Evolutionary conservation across 37 sponge, comb jelly and placozoan genomes (phyloP).

Genomic region (Spongilla lacustris): DNA sequence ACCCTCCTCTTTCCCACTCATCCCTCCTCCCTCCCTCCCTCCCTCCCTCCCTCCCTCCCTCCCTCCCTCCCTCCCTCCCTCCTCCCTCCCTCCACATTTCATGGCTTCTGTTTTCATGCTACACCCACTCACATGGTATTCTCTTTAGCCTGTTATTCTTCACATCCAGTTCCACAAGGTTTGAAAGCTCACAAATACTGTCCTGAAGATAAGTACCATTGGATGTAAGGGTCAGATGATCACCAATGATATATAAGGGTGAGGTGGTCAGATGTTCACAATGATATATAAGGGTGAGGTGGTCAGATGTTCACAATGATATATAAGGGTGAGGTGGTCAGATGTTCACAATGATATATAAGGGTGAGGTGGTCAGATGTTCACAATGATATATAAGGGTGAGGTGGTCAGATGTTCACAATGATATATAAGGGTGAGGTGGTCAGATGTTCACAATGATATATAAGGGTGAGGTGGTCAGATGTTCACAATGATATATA

Average conservation of each 20-base stretch:
- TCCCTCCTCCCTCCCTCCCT: background rate
- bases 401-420: background rate
- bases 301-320: background rate
- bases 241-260: too few species aligned
- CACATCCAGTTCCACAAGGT: constrained; percentile 67
- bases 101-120: background rate
- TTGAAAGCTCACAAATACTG: constrained; percentile 39
- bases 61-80: background rate
- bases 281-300: background rate
- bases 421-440: background rate
- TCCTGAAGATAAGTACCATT: constrained; percentile 15
- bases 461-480: background rate
- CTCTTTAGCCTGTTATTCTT: constrained; percentile 67
- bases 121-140: constrained; percentile 47
- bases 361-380: background rate
- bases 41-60: background rate
- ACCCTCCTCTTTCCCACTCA: background rate
- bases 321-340: background rate
- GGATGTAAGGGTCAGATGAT: too few species aligned
- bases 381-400: too few species aligned
- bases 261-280: background rate
- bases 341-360: background rate
- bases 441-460: background rate
- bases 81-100: background rate
- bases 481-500: background rate